Evolutionary conservation across 2,888 invertebrate species (phyloP), one percentile per base, ranked within the genome.

Genomic region (Dastarcus helophoroides): DNA sequence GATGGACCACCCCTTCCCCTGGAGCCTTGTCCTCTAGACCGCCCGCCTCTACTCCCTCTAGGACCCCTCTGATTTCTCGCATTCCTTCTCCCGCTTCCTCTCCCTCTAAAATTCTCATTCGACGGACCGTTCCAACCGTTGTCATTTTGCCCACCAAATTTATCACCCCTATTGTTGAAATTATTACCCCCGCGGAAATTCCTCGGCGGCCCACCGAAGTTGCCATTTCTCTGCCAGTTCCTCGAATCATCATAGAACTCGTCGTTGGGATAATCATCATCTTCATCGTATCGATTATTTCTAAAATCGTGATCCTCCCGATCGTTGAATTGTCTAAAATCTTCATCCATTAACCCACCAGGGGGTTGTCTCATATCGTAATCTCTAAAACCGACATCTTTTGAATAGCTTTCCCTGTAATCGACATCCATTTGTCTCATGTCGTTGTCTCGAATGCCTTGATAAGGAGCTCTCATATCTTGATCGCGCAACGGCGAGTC

Each of bases 181-280:
- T 23, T 32, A 22, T 21, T 31, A 10, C 35, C 39, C 13, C 23
- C 31, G 23, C 39, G 38, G 31, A 41, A 46, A 29, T 40, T 46
- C 26, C 22, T 33, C 23, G 22, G 33, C 15, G 26, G 36, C 19
- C 32, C 36, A 30, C 35, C 35, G 17, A 33, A 37, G 24, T 48
- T 52, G 36, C 61, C 59, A 39, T 60, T 56, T 22, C 63, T 61
- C 37, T 63, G 59, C 60, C 61, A 62, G 45, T 54, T 62, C 6
- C 17, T 26, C 4, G 22, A 3, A 22, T 35, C 35, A 15, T 35
- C 35, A 9, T 14, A 35, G 17, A 32, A 35, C n/a, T 35, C 34
- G 6, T 34, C 35, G 32, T 63, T 53, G 50, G 9, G 16, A 26
- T 41, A 48, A 10, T 45, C 43, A 10, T 62, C 65, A 27, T 19